These are phyloP conservation scores for Malurus splendens DNA, from an alignment of 2,797 vertebrate species.

Conservation along the genomic window DNA sequence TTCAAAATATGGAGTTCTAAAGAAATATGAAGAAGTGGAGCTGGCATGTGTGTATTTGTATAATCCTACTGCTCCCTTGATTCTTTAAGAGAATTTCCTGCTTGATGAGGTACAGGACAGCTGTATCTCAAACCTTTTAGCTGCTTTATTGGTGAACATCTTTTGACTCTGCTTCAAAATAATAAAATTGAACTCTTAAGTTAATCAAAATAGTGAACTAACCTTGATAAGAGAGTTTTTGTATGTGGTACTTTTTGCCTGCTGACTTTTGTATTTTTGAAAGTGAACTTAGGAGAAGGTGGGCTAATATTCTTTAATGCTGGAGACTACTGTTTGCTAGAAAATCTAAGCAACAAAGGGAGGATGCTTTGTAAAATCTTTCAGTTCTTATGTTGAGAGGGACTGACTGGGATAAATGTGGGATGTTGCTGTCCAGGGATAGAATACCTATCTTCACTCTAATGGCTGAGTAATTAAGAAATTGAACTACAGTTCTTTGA, in stretches of 20 bases:
- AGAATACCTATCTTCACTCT: background rate
- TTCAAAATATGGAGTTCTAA: background rate
- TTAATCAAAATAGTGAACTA: background rate
- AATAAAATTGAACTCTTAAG: background rate
- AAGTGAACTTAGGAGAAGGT: background rate
- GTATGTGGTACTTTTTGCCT: background rate
- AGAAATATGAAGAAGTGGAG: background rate
- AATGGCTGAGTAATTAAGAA: background rate
- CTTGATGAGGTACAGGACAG: background rate
- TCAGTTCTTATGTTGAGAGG: background rate
- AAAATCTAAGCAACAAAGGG: background rate
- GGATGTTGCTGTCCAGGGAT: background rate
- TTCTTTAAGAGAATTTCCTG: background rate
- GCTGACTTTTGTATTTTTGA: background rate
- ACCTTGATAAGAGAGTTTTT: background rate
- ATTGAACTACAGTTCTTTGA: background rate
- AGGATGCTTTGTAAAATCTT: background rate
- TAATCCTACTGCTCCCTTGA: background rate
- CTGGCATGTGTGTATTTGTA: rapidly evolving
- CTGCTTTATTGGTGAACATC: background rate
- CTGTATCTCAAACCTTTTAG: background rate
- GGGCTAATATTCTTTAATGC: background rate
- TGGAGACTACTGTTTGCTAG: background rate
- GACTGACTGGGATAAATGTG: background rate
- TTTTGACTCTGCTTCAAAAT: background rate